Conservation (phyloP, 2,888 invertebrate species). For the Hirtodrosophila trivittata region DNA sequence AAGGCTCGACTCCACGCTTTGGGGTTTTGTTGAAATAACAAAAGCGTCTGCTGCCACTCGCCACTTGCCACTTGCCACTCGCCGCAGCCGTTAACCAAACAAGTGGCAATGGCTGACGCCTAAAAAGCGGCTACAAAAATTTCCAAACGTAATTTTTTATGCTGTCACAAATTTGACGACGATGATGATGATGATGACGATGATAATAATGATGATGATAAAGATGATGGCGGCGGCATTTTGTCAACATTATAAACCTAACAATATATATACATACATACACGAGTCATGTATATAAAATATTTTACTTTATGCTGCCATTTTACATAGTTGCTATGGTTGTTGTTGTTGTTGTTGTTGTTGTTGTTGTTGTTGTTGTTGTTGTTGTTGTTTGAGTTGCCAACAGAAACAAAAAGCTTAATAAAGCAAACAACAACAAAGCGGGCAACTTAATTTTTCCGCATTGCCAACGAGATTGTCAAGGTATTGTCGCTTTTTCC, state of each 20-base stretch:
- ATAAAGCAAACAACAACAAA: slow-evolving; percentile 49
- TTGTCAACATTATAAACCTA: slow-evolving; percentile 64
- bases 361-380: slow-evolving; percentile 31
- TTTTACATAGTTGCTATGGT: slow-evolving; percentile 56
- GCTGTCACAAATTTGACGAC: slow-evolving; percentile 72
- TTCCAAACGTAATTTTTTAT: slow-evolving; percentile 73
- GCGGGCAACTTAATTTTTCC: slow-evolving; percentile 67
- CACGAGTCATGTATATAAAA: slow-evolving; percentile 73
- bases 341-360: slow-evolving; percentile 47
- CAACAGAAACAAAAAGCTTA: slow-evolving; percentile 53
- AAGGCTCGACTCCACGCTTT: slow-evolving; percentile 56
- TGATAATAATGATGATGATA: slow-evolving; percentile 11
- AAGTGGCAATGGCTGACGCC: slow-evolving; percentile 67
- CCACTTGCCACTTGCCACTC: slow-evolving; percentile 8
- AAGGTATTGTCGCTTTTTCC: slow-evolving; percentile 45
- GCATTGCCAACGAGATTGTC: slow-evolving; percentile 39
- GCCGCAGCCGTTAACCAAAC: slow-evolving; percentile 68
- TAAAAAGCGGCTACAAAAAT: slow-evolving; percentile 65
- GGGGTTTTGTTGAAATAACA: slow-evolving; percentile 69
- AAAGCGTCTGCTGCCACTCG: slow-evolving; percentile 38
- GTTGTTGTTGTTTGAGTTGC: slow-evolving; percentile 18
- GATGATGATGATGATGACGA: slow-evolving; percentile 35
- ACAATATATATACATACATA: slow-evolving; percentile 16
- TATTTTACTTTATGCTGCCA: slow-evolving; percentile 62
- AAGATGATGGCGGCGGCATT: slow-evolving; percentile 36